Evolutionary conservation across 2,888 invertebrate genomes (phyloP), one percentile per base, ranked within the genome.

Genomic region (Orthosia gothica): DNA sequence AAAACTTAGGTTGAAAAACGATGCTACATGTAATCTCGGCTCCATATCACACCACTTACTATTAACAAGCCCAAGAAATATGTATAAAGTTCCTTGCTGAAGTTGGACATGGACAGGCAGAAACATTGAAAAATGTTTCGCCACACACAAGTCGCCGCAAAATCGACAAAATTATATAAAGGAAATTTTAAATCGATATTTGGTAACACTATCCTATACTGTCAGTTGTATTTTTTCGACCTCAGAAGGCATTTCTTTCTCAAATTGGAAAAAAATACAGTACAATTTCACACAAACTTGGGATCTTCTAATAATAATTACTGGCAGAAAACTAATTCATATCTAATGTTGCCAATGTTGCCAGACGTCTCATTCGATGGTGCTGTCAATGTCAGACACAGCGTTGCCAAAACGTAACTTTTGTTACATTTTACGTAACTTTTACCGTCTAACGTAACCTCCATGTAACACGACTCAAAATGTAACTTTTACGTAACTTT

Each of bases 291-390:
- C 5, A 69, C 12, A 70, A 15, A 7, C 13, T 5, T 13, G 15
- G 5, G 7, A n/a, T 20, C 20, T 3, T 20, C 40, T 5, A 71
- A 23, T 49, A 15, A 20, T 20, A 47, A 11, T 49, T 47, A 32
- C 23, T 70, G 15, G 13, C 23, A 49, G 18, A 23, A 71, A 49
- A 50, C 55, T 2, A 7, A 16, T 23, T 3, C 5, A 16, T n/a
- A 7, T 4, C 13, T 50, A 52, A 67, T 68, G 47, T 50, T 45
- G 57, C 49, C 57, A 52, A 67, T 68, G 47, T 50, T 45, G 57
- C 49, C 57, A 50, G 11, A 45, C 16, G 15, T 23, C 26, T 61
- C 12, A 68, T 23, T 20, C 16, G 5, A 16, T 40, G 3, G 0
- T 20, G 5, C 7, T 47, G 32, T 49, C 15, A 47, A 12, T 67